Evolutionary conservation across 2,888 invertebrate species (phyloP), one percentile per base, ranked within the genome.

Genomic region (Megaustenia siamemsis): DNA sequence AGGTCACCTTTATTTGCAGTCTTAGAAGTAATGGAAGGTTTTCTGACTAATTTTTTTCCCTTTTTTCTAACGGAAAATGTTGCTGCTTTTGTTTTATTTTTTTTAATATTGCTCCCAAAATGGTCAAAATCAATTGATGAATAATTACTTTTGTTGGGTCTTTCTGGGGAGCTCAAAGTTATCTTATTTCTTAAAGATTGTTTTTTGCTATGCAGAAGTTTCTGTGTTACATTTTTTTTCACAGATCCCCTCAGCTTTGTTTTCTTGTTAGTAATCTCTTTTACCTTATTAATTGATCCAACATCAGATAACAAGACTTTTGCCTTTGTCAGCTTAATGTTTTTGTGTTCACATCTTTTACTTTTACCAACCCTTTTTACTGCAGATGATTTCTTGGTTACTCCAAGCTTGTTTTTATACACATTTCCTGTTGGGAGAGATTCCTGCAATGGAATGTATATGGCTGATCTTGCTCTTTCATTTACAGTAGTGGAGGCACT

Each of bases 301-400:
- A 66, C 38, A 21, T 49, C 80, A 32, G 63, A 24, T 45, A 63
- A n/a, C 6, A 78, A 28, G 10, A 66, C 43, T 40, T 63, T 63
- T 68, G 5, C 68, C 15, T 40, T 35, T 69, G 45, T 45, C 10
- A 49, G 45, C 68, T 80, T 68, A 15, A 4, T 40, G 49, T n/a
- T 68, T 32, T 12, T 60, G n/a, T 12, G 3, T 63, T 78, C 28
- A 21, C 8, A 45, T 45, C 8, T 15, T 28, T n/a, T 43, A 43
- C 35, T 21, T 69, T 69, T 69, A 45, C 80, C 69, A 40, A 69
- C 69, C 63, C 49, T 45, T 56, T 80, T 69, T 24, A 80, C 49
- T 53, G 2, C n/a, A 49, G 18, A 3, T 49, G 12, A n/a, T 24
- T 49, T 66, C 53, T 69, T 80, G 68, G 60, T 45, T 78, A 45